phyloP scores from a whole-genome alignment of 2,888 invertebrate genomes.

The Troides helena region DNA sequence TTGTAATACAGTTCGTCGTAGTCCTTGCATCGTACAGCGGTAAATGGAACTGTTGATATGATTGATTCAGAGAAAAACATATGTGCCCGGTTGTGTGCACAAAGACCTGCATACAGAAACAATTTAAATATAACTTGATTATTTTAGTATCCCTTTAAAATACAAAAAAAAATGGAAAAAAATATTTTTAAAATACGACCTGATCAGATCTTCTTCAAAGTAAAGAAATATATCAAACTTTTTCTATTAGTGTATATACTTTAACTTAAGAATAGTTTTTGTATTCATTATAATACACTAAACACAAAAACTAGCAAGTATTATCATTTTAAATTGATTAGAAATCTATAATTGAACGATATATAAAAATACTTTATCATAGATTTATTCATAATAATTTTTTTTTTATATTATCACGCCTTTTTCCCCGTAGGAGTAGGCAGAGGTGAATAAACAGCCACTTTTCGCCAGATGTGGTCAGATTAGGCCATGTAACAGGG shows the following conservation, averaged over 20 bases:
- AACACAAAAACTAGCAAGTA: background rate
- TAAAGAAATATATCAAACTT: too few species aligned
- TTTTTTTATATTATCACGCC: too few species aligned
- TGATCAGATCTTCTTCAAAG: too few species aligned
- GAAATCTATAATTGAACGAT: background rate
- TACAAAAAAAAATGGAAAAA: too few species aligned
- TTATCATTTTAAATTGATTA: background rate
- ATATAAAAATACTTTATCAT: too few species aligned
- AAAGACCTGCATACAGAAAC: slow-evolving; percentile 56
- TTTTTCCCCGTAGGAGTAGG: too few species aligned
- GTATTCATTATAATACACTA: background rate
- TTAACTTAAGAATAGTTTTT: background rate
- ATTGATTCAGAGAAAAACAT: slow-evolving; percentile 79
- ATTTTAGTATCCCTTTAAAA: background rate
- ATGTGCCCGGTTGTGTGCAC: slow-evolving; percentile 78
- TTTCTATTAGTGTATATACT: too few species aligned
- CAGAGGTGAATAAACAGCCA: too few species aligned
- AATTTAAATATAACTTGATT: background rate
- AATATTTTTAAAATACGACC: too few species aligned
- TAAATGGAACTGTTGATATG: slow-evolving; percentile 65
- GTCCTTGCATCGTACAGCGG: slow-evolving; percentile 66
- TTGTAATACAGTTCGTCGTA: slow-evolving; percentile 70
- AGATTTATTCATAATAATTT: too few species aligned
- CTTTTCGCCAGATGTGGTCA: too few species aligned
- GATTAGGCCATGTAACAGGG: too few species aligned